Base-by-base conservation (phyloP, 2,888 invertebrate genomes). In the Schizaphis graminum region DNA sequence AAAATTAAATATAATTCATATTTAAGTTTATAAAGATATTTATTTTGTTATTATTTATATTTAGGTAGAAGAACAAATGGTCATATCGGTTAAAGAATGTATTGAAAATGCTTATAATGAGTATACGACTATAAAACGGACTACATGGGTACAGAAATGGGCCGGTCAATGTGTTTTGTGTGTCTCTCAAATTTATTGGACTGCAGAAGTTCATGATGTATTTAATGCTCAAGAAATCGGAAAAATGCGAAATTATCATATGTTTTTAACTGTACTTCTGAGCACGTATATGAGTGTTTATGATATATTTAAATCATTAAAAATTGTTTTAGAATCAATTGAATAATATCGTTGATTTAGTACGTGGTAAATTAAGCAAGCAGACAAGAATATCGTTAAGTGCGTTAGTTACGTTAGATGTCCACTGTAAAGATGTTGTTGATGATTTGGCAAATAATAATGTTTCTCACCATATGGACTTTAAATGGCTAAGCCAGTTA, bases 111-210 rank as follows among this genome's bases (percentile, higher is more conserved):
- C 90, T 44, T 94, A 61, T 61, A 41, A 61, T 10, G 94, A 94
- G 53, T 94, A 94, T 26, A 67, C 49, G 96, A 96, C 10, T 96
- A 97, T 92, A 85, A 24, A 94, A 49, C 86, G 86, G 41, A 94
- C 90, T 3, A 16, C 11, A 3, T 98, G 98, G 98, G 97, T 98
- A 77, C 96, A 96, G 94, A 96, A 97, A 91, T 98, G 98, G 98
- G 98, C 98, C 94, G 98, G 98, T 4, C 98, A 98, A 97, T 97
- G 98, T 28, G 97, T 98, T 0, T 96, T 98, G 90, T 97, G 97
- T 95, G 97, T 97, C 93, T 97, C 98, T 3, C 98, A 98, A 96
- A 97, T 98, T 95, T 98, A 97, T 95, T 98, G 98, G 98, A 98
- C 98, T 4, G 96, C 96, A 4, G 97, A 98, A 95, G 98, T 98